A percentile compares a stretch with the other conserved stretches of the same genome.
phyloP scores from a whole-genome alignment of 1,140 invertebrate genomes.

The Gryllus bimaculatus region DNA sequence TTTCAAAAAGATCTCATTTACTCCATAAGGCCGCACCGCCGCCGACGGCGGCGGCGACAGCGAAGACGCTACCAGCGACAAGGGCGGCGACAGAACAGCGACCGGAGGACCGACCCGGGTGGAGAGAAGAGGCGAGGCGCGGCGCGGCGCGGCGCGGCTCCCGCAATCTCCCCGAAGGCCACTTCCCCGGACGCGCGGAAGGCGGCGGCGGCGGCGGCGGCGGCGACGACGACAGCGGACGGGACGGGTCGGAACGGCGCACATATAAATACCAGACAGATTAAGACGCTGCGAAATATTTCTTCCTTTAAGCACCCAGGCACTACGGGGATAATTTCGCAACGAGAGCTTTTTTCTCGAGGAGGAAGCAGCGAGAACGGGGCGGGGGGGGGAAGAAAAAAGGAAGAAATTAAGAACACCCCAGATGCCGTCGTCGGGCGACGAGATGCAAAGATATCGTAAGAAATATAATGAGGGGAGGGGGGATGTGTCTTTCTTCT shows the following conservation, averaged over 20 bases:
- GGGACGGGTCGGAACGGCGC: too few relatives aligned
- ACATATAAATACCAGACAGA: conserved; percentile 5
- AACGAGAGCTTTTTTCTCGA: background rate
- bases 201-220: too few relatives aligned
- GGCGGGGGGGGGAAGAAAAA: background rate
- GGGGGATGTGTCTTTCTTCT: background rate
- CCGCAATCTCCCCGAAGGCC: background rate
- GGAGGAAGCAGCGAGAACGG: background rate
- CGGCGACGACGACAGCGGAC: background rate
- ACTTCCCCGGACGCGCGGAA: background rate
- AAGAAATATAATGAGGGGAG: background rate
- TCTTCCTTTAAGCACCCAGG: background rate
- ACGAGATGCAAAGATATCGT: background rate
- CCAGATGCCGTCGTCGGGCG: background rate
- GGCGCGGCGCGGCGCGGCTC: too few relatives aligned
- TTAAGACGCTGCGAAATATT: background rate
- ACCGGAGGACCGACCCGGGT: too few relatives aligned
- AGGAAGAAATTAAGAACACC: background rate
- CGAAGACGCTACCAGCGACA: too few relatives aligned
- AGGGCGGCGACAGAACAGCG: too few relatives aligned
- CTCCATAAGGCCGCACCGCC: too few relatives aligned
- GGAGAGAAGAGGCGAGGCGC: too few relatives aligned
- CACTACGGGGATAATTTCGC: background rate
- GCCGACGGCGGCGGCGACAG: too few relatives aligned
- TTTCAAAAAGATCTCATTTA: too few relatives aligned